These are phyloP conservation scores for Platycercus adscitus DNA, from an alignment of 2,113 vertebrate species.

Conservation along the genomic window DNA sequence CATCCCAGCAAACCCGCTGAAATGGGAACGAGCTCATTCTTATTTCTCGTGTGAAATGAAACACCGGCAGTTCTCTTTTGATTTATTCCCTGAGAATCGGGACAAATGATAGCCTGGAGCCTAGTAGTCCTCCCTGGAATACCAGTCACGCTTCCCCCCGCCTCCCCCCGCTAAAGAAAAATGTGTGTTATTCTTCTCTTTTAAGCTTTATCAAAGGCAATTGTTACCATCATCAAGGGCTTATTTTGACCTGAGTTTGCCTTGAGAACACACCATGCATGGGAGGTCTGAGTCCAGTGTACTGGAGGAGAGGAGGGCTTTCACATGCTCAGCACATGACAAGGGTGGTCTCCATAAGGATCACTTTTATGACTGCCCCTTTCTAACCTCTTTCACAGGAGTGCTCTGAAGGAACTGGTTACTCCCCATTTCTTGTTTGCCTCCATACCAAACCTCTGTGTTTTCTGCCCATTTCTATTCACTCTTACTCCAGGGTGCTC, in stretches of 20 bases:
- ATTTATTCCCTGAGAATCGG: constrained; percentile 26
- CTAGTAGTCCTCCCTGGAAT: background rate
- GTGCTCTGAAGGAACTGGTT: background rate
- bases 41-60: constrained; percentile 44
- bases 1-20: constrained; percentile 6
- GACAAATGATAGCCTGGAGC: constrained; percentile 17
- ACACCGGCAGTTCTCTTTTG: background rate
- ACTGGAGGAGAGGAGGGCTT: background rate
- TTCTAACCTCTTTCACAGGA: background rate
- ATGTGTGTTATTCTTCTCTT: background rate
- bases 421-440: background rate
- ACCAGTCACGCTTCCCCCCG: accelerated
- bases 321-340: background rate
- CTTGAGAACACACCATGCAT: background rate
- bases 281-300: background rate
- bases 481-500: background rate
- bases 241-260: background rate
- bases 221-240: background rate
- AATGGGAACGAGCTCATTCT: constrained; percentile 1
- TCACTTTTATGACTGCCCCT: background rate
- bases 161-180: background rate
- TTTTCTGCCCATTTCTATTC: background rate
- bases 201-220: constrained; percentile 20
- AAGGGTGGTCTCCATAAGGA: background rate
- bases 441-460: background rate